Percentiles rank a stretch among this genome's conserved stretches.
Conservation (phyloP, 1,140 invertebrate species). For the Choristoneura fumiferana region DNA sequence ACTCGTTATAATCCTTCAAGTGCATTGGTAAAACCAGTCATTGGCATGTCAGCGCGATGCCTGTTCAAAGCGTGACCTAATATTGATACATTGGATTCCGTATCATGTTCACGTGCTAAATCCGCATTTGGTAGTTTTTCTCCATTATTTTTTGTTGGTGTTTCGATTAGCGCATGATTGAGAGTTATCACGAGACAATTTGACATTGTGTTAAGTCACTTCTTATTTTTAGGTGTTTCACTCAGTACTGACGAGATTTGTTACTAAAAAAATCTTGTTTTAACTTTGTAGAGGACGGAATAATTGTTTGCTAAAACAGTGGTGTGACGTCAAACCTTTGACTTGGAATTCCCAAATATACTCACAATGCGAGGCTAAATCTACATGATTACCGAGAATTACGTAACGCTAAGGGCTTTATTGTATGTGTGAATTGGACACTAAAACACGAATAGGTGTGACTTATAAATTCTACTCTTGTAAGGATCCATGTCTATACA, state of each 20-base stretch:
- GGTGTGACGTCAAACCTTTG: slow-evolving; percentile 20
- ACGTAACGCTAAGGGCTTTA: background rate
- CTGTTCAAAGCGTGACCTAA: slow-evolving; percentile 43
- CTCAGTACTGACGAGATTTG: slow-evolving; percentile 37
- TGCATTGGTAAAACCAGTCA: too few relatives aligned
- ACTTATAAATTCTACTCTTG: background rate
- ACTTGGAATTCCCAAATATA: slow-evolving; percentile 15
- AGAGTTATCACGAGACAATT: slow-evolving; percentile 68
- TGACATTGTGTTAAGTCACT: slow-evolving; percentile 66
- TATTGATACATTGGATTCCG: slow-evolving; percentile 58
- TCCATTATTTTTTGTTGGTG: slow-evolving; percentile 59
- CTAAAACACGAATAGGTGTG: background rate
- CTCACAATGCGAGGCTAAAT: background rate
- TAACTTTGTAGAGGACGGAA: slow-evolving; percentile 29
- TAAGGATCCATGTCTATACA: too few relatives aligned
- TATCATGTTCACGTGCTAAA: slow-evolving; percentile 62
- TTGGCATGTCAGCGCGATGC: background rate
- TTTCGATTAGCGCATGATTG: slow-evolving; percentile 70
- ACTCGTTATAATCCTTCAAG: too few relatives aligned
- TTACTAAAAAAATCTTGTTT: slow-evolving; percentile 44
- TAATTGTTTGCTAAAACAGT: slow-evolving; percentile 40
- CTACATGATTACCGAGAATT: background rate
- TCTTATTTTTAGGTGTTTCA: slow-evolving; percentile 59
- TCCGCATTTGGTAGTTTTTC: slow-evolving; percentile 68
- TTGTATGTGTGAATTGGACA: slow-evolving; percentile 1